Percentiles rank a stretch among this genome's conserved stretches.
Evolutionary conservation across 2,113 vertebrate species (phyloP).

Genomic region (Alouatta palliata): DNA sequence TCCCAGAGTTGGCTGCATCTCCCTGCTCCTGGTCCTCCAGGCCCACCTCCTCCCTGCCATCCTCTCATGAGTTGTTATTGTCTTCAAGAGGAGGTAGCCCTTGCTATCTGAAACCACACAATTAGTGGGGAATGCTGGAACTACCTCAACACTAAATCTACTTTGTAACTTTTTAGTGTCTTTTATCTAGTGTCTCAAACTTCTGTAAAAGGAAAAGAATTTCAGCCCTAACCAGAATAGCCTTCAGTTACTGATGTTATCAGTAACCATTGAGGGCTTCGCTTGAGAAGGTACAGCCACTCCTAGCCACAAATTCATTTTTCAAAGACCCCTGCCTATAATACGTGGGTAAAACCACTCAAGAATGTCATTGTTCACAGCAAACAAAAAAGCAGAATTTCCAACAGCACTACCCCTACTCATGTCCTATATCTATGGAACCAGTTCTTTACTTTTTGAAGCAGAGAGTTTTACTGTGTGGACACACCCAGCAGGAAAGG

Average conservation of each 20-base stretch:
- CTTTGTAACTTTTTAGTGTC: slow-evolving; percentile 37
- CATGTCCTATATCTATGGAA: fast-evolving
- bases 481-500: not conserved
- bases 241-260: not conserved
- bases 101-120: not conserved
- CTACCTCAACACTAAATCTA: slow-evolving; percentile 15
- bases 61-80: not conserved
- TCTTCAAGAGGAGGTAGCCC: not conserved
- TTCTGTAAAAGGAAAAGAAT: slow-evolving; percentile 70
- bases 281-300: not conserved
- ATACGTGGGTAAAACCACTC: not conserved
- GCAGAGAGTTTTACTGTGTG: not conserved
- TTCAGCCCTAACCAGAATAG: not conserved
- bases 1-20: fast-evolving
- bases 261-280: not conserved
- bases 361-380: no score
- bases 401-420: not conserved
- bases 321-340: not conserved
- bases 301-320: not conserved
- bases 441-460: not conserved
- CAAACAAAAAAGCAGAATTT: not conserved
- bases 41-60: not conserved
- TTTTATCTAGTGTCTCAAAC: slow-evolving; percentile 34
- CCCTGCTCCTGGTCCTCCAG: not conserved
- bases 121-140: not conserved